Base-by-base conservation (phyloP, 2,113 vertebrate species). In the Loxodonta africana region DNA sequence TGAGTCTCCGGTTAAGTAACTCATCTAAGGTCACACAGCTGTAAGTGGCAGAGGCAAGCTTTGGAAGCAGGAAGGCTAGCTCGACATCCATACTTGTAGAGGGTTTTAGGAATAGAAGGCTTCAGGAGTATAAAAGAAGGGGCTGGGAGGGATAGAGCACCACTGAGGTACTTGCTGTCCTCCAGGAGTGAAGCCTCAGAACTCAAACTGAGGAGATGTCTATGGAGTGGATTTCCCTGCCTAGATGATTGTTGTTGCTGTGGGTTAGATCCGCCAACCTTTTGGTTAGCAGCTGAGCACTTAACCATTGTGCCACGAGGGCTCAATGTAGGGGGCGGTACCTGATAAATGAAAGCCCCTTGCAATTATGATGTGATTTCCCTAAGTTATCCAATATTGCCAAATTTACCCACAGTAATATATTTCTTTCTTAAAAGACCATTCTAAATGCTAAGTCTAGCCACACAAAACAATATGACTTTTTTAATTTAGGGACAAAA, bases 401-500 rank as follows among this genome's bases (percentile, higher is more conserved):
- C 73, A 74, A 26, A 71, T 57, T 84, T 62, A 87, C 48, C 41
- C 82, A 88, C 8, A 84, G 10, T 26, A 57, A 83, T 21, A 65
- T 53, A 15, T 26, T 78, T 88, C 65, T 86, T 83, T 96, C 48
- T 48, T 76, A 51, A 88, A 37, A 91, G 86, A 44, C 28, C 53
- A 67, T 87, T 78, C 46, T 73, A 74, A 93, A 82, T 12, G 51
- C 37, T 78, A 63, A 65, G 73, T 73, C 80, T 11, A 76, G 78
- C 46, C 84, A 76, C 57, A 37, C 5, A 23, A 78, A 71, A 51
- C 37, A 85, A 67, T 0, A 48, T 3, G 15, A 94, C 18, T 4
- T 21, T 74, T 80, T 95, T 86, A 78, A 74, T 71, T 92, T 84
- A 88, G 81, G 91, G 57, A n/a, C 11, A 46, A 21, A 21, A 62